Conservation (phyloP, 2,113 vertebrate species). For the Aspiorhynchus laticeps region DNA sequence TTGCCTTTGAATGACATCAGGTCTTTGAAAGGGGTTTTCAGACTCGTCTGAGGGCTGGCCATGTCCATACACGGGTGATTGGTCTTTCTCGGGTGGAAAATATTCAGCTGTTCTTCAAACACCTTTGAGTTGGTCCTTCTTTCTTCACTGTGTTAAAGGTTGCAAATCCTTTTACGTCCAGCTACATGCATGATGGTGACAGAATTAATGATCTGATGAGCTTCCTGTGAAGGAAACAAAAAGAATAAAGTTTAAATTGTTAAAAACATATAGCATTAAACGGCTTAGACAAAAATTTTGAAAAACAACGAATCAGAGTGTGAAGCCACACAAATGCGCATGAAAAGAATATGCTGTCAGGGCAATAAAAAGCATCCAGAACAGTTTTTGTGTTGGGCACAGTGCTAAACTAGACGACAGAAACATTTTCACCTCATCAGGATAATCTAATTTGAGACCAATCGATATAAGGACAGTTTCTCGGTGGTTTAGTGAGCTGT, state of each 20-base stretch:
- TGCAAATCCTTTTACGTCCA: conserved; percentile 66
- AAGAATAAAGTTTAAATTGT: not conserved
- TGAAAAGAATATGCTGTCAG: not conserved
- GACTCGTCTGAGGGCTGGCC: conserved; percentile 85
- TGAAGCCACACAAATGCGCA: not conserved
- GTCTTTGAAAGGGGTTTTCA: conserved; percentile 80
- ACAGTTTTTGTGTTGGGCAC: not conserved
- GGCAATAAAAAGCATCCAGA: not conserved
- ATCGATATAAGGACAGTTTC: not conserved
- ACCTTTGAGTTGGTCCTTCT: conserved; percentile 44
- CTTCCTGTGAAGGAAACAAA: conserved; percentile 59
- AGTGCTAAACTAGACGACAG: conserved; percentile 16
- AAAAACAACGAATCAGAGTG: not conserved
- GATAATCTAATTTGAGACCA: conserved; percentile 61
- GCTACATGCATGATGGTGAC: conserved; percentile 69
- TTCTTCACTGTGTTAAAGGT: conserved; percentile 60
- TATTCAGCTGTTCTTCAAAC: conserved; percentile 49
- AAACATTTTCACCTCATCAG: conserved; percentile 54
- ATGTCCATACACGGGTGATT: conserved; percentile 71
- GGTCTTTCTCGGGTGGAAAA: conserved; percentile 40
- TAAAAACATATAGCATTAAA: not conserved
- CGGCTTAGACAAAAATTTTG: not conserved
- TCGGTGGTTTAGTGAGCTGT: not conserved
- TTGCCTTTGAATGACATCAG: conserved; percentile 75
- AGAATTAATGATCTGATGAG: conserved; percentile 54